A percentile compares a stretch with the other conserved stretches of the same genome.
These are phyloP conservation scores for Anoplophora glabripennis DNA, from an alignment of 1,140 invertebrate genomes.

Conservation along the genomic window DNA sequence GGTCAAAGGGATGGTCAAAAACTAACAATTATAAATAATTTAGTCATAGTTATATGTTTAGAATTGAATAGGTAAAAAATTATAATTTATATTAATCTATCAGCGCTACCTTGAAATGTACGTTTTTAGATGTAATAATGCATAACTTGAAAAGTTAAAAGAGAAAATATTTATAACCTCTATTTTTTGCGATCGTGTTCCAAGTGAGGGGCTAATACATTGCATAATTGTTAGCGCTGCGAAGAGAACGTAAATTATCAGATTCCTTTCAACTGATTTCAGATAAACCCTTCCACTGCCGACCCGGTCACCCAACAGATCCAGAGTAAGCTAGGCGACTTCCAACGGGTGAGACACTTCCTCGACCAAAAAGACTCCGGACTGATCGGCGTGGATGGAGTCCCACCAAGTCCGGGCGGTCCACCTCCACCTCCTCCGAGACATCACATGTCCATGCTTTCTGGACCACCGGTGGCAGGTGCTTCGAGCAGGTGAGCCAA, in stretches of 20 bases:
- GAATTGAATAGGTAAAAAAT: no score
- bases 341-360: constrained; percentile 63
- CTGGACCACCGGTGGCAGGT: constrained; percentile 2
- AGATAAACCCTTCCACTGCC: constrained; percentile 65
- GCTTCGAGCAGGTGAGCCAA: constrained; percentile 5
- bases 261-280: constrained; percentile 25
- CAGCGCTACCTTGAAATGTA: no score
- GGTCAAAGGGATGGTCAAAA: no score
- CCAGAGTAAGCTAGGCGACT: constrained; percentile 70
- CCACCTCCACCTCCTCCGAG: constrained; percentile 7
- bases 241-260: background rate
- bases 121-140: no score
- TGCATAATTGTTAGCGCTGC: background rate
- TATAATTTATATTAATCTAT: no score
- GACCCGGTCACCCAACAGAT: constrained; percentile 73
- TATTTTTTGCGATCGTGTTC: no score
- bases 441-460: background rate
- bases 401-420: constrained; percentile 58
- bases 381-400: constrained; percentile 70
- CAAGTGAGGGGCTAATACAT: no score
- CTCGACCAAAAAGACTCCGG: constrained; percentile 63
- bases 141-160: no score
- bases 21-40: no score
- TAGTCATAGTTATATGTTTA: no score
- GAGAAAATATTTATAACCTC: no score